Percentiles rank a stretch among this genome's conserved stretches.
Evolutionary conservation across 2,797 vertebrate genomes (phyloP).

Genomic region (Gymnothorax javanicus): DNA sequence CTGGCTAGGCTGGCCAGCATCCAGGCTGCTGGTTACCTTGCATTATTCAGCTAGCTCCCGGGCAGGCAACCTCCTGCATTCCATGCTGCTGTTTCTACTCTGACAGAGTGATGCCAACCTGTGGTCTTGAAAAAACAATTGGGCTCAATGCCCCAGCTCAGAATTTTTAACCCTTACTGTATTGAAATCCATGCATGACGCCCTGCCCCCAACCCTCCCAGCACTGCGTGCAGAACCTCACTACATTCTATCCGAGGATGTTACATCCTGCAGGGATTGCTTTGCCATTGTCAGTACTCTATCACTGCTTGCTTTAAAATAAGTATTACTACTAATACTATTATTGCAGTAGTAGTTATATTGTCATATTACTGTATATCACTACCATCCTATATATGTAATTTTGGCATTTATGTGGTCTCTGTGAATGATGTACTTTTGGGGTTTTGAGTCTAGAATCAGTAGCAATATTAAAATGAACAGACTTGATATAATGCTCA

Average conservation of each 20-base stretch:
- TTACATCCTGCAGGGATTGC: neutral
- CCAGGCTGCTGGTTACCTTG: neutral
- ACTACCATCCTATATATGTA: neutral
- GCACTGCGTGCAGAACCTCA: neutral
- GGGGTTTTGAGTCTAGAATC: neutral
- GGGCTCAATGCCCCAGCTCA: neutral
- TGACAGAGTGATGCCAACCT: neutral
- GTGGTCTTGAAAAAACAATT: neutral
- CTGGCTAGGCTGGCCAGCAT: neutral
- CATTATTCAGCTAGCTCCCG: neutral
- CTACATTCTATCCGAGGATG: neutral
- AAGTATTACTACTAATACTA: neutral
- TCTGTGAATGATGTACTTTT: neutral
- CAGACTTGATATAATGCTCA: no score
- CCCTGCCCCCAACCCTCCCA: no score
- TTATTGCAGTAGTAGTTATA: neutral
- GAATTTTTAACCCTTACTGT: neutral
- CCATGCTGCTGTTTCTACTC: neutral
- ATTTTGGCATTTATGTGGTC: neutral
- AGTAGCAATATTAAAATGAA: no score
- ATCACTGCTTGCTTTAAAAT: neutral
- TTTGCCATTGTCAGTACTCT: neutral
- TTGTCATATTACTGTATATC: neutral
- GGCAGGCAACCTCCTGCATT: neutral
- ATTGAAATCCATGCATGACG: neutral